Conservation (phyloP, 2,797 vertebrate genomes). For the Notamacropus eugenii region DNA sequence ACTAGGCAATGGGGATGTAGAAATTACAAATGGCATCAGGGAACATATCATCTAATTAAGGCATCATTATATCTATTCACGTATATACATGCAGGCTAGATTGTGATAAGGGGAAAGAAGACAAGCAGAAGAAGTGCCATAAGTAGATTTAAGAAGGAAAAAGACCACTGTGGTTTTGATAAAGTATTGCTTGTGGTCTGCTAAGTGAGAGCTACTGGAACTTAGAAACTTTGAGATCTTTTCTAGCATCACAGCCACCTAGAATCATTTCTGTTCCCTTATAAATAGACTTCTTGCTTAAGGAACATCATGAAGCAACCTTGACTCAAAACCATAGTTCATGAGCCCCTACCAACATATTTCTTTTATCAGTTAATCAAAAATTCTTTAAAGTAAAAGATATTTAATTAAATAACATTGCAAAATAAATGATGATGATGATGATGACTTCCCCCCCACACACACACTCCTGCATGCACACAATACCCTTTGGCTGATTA, state of each 20-base stretch:
- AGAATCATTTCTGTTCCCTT: background rate
- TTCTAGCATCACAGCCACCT: background rate
- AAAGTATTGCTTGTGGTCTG: background rate
- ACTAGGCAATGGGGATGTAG: background rate
- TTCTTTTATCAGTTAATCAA: background rate
- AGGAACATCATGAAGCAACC: background rate
- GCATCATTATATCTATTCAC: background rate
- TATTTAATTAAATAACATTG: background rate
- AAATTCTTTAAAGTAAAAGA: background rate
- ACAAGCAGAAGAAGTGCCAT: background rate
- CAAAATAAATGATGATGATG: background rate
- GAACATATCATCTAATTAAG: background rate
- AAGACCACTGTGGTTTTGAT: background rate
- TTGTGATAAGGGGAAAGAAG: background rate
- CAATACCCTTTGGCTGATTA: background rate
- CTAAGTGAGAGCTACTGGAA: background rate
- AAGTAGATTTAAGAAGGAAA: background rate
- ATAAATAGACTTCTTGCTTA: background rate
- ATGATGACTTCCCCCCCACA: background rate
- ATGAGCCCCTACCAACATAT: background rate
- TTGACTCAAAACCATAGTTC: background rate
- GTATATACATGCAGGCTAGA: background rate
- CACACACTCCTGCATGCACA: background rate
- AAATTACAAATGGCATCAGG: background rate
- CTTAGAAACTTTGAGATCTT: background rate